Base-by-base conservation (phyloP, 2,113 vertebrate species). In the Acrocephalus kingi region DNA sequence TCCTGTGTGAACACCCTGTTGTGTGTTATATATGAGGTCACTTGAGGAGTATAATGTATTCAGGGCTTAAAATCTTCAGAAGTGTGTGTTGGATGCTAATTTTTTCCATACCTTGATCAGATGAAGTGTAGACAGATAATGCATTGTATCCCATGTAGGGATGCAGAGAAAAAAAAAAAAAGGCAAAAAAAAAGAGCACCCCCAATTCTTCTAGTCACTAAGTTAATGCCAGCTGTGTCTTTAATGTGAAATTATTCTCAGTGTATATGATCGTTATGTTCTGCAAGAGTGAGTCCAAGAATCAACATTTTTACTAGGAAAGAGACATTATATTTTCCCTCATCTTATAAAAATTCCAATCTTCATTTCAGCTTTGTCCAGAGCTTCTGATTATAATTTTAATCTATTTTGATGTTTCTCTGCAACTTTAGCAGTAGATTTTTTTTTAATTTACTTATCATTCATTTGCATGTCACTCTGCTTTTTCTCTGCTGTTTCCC, bases 171-270 rank as follows among this genome's bases (percentile, higher is more conserved):
- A 35, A 43, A 39, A 35, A 35, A 45, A 13, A 55, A 46, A 41
- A 20, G 7, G 1, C 1, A 2, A 6, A 13, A 25, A 23, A 19
- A 33, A 31, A 33, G 20, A 0, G 0, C 30, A 49, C 41, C 16
- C 5, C 12, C 22, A 39, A 25, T 80, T 84, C 5, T n/a, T 66
- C 27, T 55, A n/a, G 19, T 56, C 58, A 58, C 20, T 68, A 51
- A 87, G 15, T 7, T 54, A 54, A 35, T 62, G 51, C 59, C 76
- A 85, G 11, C 30, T 63, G 11, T 18, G 30, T 46, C 10, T 67
- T 54, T 35, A 56, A 27, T 19, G 25, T 45, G 52, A 76, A 76
- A 77, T 61, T 63, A 52, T 54, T 87, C 27, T 37, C 21, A 30
- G 21, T 56, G 12, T n/a, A 15, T 49, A 28, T 33, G 46, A 37